Evolutionary conservation across 2,113 vertebrate species (phyloP).

Genomic region (Nymphicus hollandicus): DNA sequence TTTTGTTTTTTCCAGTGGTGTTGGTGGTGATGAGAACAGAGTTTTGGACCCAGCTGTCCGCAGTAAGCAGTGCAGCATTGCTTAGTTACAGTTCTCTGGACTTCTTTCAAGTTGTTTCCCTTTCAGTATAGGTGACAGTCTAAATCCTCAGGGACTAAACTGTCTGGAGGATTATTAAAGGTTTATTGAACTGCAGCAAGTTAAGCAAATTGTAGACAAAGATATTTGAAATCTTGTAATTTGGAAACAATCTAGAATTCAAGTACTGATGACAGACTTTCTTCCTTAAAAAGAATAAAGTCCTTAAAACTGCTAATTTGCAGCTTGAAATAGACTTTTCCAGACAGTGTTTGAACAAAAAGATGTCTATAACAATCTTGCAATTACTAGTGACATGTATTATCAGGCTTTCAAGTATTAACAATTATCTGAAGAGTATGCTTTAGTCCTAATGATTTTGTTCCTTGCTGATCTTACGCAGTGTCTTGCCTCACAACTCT

Average conservation of each 20-base stretch:
- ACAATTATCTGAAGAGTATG: background rate
- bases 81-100: background rate
- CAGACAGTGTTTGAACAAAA: background rate
- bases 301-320: background rate
- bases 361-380: rapidly evolving
- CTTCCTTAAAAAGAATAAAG: background rate
- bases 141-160: background rate
- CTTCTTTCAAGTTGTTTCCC: background rate
- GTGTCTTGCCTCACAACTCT: background rate
- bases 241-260: background rate
- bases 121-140: background rate
- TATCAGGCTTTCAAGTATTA: background rate
- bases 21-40: background rate
- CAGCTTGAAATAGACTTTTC: background rate
- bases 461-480: rapidly evolving
- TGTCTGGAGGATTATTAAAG: background rate
- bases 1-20: background rate
- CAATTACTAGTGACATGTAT: background rate
- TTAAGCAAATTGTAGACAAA: background rate
- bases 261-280: background rate
- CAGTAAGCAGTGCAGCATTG: background rate
- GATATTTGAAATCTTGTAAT: background rate
- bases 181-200: background rate
- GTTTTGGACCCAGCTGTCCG: background rate
- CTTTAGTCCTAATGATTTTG: background rate